Evolutionary conservation across 2,888 invertebrate species (phyloP).

Genomic region (Buathra laborator): DNA sequence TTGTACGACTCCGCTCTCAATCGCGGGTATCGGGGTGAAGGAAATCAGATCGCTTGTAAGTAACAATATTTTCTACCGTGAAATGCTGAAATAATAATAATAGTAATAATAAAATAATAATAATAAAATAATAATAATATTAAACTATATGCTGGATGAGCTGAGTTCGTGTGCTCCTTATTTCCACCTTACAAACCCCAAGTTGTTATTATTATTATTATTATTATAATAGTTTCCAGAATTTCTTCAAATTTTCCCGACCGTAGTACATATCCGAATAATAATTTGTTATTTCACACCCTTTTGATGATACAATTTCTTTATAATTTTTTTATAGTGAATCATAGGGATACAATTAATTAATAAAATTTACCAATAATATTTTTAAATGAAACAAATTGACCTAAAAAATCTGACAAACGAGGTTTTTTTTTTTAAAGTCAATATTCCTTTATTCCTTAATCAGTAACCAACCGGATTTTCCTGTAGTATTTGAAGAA

Average conservation of each 20-base stretch:
- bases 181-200: no score
- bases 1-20: not conserved
- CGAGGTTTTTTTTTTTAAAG: not conserved
- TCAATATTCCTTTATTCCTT: slow-evolving; percentile 1
- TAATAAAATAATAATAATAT: not conserved
- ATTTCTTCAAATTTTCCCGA: no score
- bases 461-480: slow-evolving; percentile 24
- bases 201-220: no score
- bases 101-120: not conserved
- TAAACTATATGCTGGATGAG: not conserved
- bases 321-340: no score
- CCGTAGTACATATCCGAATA: no score
- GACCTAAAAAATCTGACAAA: not conserved
- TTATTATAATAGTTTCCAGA: no score
- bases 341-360: no score
- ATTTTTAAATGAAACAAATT: no score
- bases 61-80: not conserved
- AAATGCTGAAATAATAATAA: not conserved
- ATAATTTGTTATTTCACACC: no score
- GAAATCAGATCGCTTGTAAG: not conserved
- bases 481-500: not conserved
- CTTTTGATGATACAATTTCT: no score
- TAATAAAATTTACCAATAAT: no score
- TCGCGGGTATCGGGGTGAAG: not conserved
- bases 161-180: no score